Conservation (phyloP, 2,888 invertebrate genomes). For the Cerastis rubricosa region DNA sequence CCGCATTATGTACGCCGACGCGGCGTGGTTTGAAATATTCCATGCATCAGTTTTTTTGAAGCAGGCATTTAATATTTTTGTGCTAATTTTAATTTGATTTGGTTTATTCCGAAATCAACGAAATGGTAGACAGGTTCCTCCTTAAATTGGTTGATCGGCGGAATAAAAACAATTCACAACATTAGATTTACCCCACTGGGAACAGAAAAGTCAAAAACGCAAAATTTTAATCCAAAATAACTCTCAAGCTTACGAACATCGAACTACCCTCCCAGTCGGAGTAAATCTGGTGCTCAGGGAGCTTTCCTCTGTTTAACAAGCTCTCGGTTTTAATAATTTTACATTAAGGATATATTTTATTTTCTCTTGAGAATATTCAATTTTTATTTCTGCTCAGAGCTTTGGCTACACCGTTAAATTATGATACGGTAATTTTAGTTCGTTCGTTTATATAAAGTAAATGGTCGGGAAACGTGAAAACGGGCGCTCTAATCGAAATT, state of each 20-base stretch:
- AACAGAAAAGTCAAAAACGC: constrained; percentile 20
- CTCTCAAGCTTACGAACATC: constrained; percentile 21
- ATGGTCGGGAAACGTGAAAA: constrained; percentile 51
- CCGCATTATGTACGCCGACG: constrained; percentile 12
- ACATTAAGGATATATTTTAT: constrained; percentile 45
- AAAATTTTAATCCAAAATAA: constrained; percentile 23
- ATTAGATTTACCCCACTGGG: neutral
- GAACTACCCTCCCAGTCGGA: constrained; percentile 16
- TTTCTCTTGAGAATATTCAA: constrained; percentile 32
- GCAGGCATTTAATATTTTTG: neutral
- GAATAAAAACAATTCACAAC: constrained; percentile 16
- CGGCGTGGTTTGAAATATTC: constrained; percentile 1
- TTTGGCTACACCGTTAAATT: constrained; percentile 26
- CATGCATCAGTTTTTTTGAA: constrained; percentile 4
- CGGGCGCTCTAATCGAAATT: constrained; percentile 53
- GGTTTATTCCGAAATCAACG: neutral
- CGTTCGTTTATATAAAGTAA: constrained; percentile 51
- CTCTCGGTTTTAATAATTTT: constrained; percentile 47
- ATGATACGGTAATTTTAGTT: constrained; percentile 40
- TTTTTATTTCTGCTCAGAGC: constrained; percentile 41
- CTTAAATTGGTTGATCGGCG: constrained; percentile 10
- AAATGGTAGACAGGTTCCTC: neutral
- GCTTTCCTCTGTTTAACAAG: constrained; percentile 55
- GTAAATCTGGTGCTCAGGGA: constrained; percentile 48
- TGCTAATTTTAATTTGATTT: neutral